phyloP scores from a whole-genome alignment of 1,140 invertebrate species.

The Ptiloglossa arizonensis region DNA sequence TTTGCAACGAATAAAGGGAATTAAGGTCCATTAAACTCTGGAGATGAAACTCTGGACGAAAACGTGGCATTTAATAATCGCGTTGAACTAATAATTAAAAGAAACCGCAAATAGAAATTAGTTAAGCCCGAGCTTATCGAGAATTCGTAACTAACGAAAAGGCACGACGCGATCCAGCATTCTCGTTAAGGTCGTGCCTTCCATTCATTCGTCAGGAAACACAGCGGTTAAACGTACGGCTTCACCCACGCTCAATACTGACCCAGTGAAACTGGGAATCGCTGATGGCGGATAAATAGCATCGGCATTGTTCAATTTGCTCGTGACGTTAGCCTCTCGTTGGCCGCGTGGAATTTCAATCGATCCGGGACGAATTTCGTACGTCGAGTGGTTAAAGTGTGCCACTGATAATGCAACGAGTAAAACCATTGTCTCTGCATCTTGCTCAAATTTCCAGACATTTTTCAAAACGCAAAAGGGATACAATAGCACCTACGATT shows the following conservation, averaged over 20 bases:
- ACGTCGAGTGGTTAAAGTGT: neutral
- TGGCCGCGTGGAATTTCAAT: constrained; percentile 4
- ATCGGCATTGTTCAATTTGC: constrained; percentile 16
- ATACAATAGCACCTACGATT: too few relatives aligned
- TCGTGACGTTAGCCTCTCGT: constrained; percentile 20
- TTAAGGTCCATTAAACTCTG: too few relatives aligned
- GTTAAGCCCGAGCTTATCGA: neutral
- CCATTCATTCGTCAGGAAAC: neutral
- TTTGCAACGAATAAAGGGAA: too few relatives aligned
- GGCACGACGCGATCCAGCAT: neutral
- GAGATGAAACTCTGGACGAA: too few relatives aligned
- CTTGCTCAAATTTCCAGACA: too few relatives aligned
- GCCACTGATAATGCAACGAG: neutral
- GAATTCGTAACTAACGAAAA: neutral
- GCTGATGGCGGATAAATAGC: constrained; percentile 37
- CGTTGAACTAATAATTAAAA: too few relatives aligned
- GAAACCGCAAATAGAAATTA: neutral
- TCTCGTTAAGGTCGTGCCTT: neutral
- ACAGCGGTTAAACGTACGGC: neutral
- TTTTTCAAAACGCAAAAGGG: too few relatives aligned
- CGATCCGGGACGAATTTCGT: neutral
- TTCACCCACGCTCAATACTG: neutral
- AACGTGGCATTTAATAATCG: too few relatives aligned
- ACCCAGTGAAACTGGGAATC: constrained; percentile 33
- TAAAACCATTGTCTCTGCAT: too few relatives aligned